Conservation (phyloP, 2,797 vertebrate genomes). For the Sebastes nivosus region DNA sequence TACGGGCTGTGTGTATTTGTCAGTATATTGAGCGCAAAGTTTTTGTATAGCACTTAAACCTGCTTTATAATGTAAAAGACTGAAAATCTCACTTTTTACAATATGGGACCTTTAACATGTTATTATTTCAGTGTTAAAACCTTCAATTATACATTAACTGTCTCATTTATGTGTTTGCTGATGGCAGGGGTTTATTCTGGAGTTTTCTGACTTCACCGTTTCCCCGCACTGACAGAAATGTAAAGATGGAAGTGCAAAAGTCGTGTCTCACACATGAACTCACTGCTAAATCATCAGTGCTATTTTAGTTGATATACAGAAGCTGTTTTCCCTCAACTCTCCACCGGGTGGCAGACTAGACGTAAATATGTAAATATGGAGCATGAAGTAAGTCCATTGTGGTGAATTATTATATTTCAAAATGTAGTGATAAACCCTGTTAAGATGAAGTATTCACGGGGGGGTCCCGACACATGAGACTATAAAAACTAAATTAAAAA, state of each 20-base stretch:
- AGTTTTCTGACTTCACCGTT: background rate
- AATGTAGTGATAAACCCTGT: background rate
- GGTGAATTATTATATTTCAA: background rate
- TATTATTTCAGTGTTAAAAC: background rate
- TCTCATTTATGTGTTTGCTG: background rate
- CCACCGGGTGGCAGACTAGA: slow-evolving; percentile 70
- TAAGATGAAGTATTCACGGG: background rate
- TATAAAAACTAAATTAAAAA: background rate
- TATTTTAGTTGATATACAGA: background rate
- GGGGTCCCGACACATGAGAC: background rate
- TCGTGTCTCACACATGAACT: slow-evolving; percentile 17
- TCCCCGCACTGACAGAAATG: background rate
- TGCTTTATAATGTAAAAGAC: no score
- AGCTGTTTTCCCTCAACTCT: background rate
- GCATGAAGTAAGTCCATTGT: background rate
- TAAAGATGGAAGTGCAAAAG: background rate
- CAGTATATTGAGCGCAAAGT: no score
- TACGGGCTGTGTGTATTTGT: no score
- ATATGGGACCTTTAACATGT: no score
- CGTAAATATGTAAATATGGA: background rate
- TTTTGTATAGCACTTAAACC: no score
- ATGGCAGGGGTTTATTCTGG: background rate
- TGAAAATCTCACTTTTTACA: no score
- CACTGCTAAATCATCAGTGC: background rate
- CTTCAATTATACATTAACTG: background rate